These are phyloP conservation scores for Trematomus bernacchii DNA, from an alignment of 2,797 vertebrate species.

Conservation along the genomic window DNA sequence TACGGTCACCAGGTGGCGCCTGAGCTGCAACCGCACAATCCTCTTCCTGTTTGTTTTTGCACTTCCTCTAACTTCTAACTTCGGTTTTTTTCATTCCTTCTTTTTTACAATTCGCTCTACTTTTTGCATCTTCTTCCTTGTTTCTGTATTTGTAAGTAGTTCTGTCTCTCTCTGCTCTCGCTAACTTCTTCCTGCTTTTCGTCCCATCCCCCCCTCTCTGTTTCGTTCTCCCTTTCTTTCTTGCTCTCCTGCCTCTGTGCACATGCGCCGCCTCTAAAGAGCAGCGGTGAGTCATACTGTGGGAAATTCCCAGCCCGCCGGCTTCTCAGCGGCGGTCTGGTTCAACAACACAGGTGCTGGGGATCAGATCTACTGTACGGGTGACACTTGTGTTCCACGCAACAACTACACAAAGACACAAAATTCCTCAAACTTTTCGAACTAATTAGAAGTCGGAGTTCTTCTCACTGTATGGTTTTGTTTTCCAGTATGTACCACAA, in stretches of 20 bases:
- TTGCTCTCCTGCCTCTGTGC: conserved; percentile 62
- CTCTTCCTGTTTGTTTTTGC: background rate
- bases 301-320: conserved; percentile 86
- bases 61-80: conserved; percentile 25
- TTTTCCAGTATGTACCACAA: conserved; percentile 45
- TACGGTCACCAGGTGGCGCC: conserved; percentile 80
- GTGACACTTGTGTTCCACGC: conserved; percentile 72
- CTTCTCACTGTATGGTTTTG: conserved; percentile 22
- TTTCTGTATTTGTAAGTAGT: conserved; percentile 2
- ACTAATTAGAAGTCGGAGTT: conserved; percentile 47
- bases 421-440: conserved; percentile 36
- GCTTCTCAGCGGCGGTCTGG: conserved; percentile 64
- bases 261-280: conserved; percentile 71
- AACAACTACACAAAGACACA: conserved; percentile 59
- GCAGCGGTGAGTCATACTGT: conserved; percentile 82
- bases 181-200: conserved; percentile 61
- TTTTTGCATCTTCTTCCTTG: conserved; percentile 22
- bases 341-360: conserved; percentile 80
- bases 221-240: conserved; percentile 51
- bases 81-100: conserved; percentile 9
- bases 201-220: conserved; percentile 45
- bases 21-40: conserved; percentile 36
- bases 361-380: conserved; percentile 70
- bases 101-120: background rate
- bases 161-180: conserved; percentile 4